These are phyloP conservation scores for Capitulum mitella DNA, from an alignment of 2,888 invertebrate genomes.

Conservation along the genomic window DNA sequence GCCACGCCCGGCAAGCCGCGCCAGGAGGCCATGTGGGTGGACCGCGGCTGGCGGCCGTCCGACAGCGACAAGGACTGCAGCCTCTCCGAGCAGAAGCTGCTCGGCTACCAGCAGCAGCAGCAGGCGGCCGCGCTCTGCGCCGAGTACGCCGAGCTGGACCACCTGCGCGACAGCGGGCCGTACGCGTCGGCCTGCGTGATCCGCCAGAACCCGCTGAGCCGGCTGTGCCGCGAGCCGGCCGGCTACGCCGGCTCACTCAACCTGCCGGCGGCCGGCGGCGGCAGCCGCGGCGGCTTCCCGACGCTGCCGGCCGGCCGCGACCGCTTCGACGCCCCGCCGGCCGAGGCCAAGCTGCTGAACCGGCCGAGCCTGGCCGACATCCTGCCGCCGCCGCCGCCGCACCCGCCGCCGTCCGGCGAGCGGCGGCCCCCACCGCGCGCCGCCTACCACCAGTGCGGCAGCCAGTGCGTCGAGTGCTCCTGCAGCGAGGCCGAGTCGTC, in stretches of 20 bases:
- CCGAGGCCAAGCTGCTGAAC: not conserved
- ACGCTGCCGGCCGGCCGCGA: not conserved
- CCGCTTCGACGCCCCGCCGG: not conserved
- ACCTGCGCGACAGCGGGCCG: not conserved
- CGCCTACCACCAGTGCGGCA: not conserved
- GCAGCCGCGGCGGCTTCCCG: not conserved
- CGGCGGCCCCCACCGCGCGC: not conserved
- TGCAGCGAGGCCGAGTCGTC: slow-evolving; percentile 2
- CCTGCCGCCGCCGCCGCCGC: slow-evolving; percentile 11
- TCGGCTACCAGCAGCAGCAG: slow-evolving; percentile 10
- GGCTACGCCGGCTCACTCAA: not conserved
- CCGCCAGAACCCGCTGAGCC: slow-evolving; percentile 11
- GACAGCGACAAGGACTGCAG: slow-evolving; percentile 19
- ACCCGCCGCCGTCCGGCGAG: not conserved
- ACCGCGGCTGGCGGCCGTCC: slow-evolving; percentile 23
- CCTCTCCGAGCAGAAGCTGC: slow-evolving; percentile 20
- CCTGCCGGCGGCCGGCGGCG: not conserved
- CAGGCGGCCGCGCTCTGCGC: not conserved
- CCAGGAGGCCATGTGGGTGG: slow-evolving; percentile 11
- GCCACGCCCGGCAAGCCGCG: not conserved
- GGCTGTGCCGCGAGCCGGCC: not conserved
- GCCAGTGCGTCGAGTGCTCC: slow-evolving; percentile 11
- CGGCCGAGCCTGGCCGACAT: slow-evolving; percentile 15
- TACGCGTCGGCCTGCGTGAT: slow-evolving; percentile 23
- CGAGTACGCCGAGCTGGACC: slow-evolving; percentile 23